A percentile compares a stretch with the other conserved stretches of the same genome.
Evolutionary conservation across 2,888 invertebrate genomes (phyloP).

Genomic region (Epirrhoe tristata): DNA sequence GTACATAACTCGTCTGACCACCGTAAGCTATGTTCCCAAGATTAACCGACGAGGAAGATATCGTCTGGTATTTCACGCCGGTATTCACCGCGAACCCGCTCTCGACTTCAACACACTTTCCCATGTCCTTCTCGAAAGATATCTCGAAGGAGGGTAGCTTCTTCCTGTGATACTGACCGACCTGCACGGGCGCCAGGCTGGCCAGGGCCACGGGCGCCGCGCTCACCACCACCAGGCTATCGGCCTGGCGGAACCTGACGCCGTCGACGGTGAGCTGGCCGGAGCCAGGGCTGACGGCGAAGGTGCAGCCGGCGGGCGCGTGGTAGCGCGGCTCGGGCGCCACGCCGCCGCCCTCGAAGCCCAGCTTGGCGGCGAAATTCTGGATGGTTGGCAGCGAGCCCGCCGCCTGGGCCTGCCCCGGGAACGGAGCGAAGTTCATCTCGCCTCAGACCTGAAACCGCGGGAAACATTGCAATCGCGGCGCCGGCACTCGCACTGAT

Average conservation of each 20-base stretch:
- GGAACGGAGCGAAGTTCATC: constrained; percentile 96
- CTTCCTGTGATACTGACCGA: constrained; percentile 57
- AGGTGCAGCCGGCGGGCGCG: constrained; percentile 60
- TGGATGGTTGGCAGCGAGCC: constrained; percentile 92
- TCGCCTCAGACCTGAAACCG: constrained; percentile 57
- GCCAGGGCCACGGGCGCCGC: constrained; percentile 76
- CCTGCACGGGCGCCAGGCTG: constrained; percentile 74
- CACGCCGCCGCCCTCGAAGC: constrained; percentile 73
- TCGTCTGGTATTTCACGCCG: constrained; percentile 81
- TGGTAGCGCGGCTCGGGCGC: constrained; percentile 77
- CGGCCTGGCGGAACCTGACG: constrained; percentile 87
- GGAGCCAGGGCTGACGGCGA: constrained; percentile 64
- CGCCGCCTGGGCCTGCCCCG: constrained; percentile 91
- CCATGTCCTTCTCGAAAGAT: constrained; percentile 30
- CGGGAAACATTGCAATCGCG: constrained; percentile 53
- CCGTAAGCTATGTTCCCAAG: constrained; percentile 77
- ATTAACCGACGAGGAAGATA: constrained; percentile 78
- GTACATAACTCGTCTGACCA: constrained; percentile 71
- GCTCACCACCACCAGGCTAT: constrained; percentile 80
- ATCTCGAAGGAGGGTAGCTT: constrained; percentile 31
- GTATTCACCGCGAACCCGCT: constrained; percentile 66
- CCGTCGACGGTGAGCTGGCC: constrained; percentile 71
- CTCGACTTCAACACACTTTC: constrained; percentile 22
- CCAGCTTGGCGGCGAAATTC: constrained; percentile 92
- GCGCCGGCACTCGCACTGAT: constrained; percentile 43